Base-by-base conservation (phyloP, 1,140 invertebrate species). In the Grapholita molesta region DNA sequence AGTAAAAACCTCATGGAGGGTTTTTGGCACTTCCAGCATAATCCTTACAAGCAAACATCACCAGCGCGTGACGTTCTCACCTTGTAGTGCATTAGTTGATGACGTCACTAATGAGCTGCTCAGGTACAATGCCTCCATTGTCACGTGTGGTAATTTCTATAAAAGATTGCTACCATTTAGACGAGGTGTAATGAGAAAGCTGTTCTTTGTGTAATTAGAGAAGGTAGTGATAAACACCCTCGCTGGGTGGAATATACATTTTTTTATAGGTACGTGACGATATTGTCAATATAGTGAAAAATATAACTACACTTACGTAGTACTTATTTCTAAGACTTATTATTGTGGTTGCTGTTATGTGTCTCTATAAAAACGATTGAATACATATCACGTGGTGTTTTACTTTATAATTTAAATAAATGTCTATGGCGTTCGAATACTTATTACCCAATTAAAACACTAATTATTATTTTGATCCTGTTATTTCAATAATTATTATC, bases 71-170 rank as follows among this genome's bases (percentile, higher is more conserved):
- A 48, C 18, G 42, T 48, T n/a, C 53, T 25, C 53, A 30, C 55
- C 55, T 61, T 61, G 55, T 61, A 61, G 55, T 61, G 55, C 55
- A 61, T 61, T 61, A 61, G 55, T 61, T 61, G 55, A 61, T 61
- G 55, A 61, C 55, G 55, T 61, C 55, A 61, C 55, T 61, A 61
- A 61, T 25, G 28, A 61, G 55, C 55, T 28, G 25, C 11, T 28
- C 42, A 48, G 42, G 15, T 25, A 61, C 55, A 61, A 61, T 61
- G 24, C 25, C 55, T n/a, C 4, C 28, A 61, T 61, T 61, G 55
- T 61, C 12, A 61, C 55, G 55, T 61, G 55, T 30, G 55, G 55
- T 61, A 61, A 61, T 61, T 61, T n/a, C 55, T 61, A 25, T 61
- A 61, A 28, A 61, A 61, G 55, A 61, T 61, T 61, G 55, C 55